These are phyloP conservation scores for Sphaeridia pumilis DNA, from an alignment of 2,888 invertebrate species.

Conservation along the genomic window DNA sequence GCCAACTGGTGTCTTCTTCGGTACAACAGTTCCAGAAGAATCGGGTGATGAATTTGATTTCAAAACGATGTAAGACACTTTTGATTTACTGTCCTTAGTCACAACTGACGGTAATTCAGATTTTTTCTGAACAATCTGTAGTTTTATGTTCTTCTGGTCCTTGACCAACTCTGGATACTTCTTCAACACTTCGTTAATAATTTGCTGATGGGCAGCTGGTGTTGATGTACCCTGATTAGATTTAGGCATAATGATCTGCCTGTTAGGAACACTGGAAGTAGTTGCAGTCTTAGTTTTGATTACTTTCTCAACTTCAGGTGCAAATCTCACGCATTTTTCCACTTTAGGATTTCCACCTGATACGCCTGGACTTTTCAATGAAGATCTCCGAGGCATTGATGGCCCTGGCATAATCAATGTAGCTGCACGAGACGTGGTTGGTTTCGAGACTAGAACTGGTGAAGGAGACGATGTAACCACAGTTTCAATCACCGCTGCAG, in stretches of 20 bases:
- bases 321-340: constrained; percentile 46
- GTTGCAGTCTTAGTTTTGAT: constrained; percentile 41
- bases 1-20: constrained; percentile 22
- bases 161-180: constrained; percentile 79
- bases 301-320: constrained; percentile 43
- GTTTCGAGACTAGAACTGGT: constrained; percentile 5
- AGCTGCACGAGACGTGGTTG: background rate
- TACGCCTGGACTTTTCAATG: background rate
- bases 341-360: background rate
- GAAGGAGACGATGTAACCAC: background rate
- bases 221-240: constrained; percentile 5
- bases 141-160: constrained; percentile 71
- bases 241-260: constrained; percentile 1
- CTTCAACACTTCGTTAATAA: constrained; percentile 72
- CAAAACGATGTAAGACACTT: constrained; percentile 45
- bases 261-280: background rate
- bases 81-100: constrained; percentile 37
- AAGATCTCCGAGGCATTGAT: background rate
- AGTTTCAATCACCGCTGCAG: background rate
- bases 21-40: constrained; percentile 21
- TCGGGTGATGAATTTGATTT: constrained; percentile 37
- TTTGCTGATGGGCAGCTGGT: constrained; percentile 62
- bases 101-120: constrained; percentile 7
- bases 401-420: background rate
- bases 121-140: constrained; percentile 63